phyloP scores from a whole-genome alignment of 1,140 invertebrate species.

The Drosophila albomicans region DNA sequence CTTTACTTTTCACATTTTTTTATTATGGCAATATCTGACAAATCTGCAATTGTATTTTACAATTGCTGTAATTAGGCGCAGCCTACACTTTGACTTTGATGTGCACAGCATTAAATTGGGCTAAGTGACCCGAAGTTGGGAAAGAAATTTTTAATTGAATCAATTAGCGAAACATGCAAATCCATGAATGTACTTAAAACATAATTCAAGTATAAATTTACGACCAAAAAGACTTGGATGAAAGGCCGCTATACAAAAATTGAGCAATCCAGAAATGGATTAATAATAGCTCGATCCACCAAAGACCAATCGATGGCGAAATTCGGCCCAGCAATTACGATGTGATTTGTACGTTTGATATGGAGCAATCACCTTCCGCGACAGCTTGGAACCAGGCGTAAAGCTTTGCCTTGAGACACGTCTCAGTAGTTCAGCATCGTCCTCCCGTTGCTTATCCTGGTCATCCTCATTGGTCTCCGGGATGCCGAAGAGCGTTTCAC shows the following conservation, averaged over 20 bases:
- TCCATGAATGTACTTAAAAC: too few species aligned
- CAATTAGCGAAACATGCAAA: too few species aligned
- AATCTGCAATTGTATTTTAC: constrained; percentile 24
- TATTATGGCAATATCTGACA: constrained; percentile 9
- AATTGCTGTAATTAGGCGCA: constrained; percentile 50
- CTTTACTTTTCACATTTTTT: constrained; percentile 9
- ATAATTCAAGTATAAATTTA: too few species aligned
- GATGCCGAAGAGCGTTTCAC: constrained; percentile 30
- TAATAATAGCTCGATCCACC: constrained; percentile 36
- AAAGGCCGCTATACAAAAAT: too few species aligned
- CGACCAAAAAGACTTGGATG: too few species aligned
- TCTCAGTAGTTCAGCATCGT: constrained; percentile 36
- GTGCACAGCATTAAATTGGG: constrained; percentile 40
- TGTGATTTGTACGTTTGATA: constrained; percentile 56
- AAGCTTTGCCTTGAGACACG: constrained; percentile 5
- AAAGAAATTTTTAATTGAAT: too few species aligned
- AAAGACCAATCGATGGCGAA: constrained; percentile 62
- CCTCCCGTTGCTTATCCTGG: not conserved
- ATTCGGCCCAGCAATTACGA: constrained; percentile 62
- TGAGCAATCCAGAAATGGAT: not conserved
- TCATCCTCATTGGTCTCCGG: constrained; percentile 39
- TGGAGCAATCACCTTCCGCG: constrained; percentile 56
- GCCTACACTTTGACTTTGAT: constrained; percentile 37
- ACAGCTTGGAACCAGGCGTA: not conserved
- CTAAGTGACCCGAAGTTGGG: constrained; percentile 23